These are phyloP conservation scores for Idaea straminata DNA, from an alignment of 2,888 invertebrate species.

Conservation along the genomic window DNA sequence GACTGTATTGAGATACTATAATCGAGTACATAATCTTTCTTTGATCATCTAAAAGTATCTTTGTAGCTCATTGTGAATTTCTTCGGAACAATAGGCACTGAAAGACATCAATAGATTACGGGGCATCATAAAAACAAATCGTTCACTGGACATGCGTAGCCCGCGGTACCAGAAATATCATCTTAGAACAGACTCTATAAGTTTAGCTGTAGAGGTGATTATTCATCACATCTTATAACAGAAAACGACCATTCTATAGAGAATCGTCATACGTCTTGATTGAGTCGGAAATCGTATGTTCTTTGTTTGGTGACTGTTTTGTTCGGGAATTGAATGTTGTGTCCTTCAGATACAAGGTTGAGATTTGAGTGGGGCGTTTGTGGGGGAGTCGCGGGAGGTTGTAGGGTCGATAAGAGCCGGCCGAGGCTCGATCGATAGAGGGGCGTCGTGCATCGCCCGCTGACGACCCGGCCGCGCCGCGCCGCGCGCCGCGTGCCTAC, in stretches of 20 bases:
- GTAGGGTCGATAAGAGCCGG: constrained; percentile 67
- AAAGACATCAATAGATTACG: not conserved
- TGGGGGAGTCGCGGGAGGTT: constrained; percentile 44
- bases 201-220: constrained; percentile 65
- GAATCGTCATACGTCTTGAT: constrained; percentile 57
- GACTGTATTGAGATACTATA: not conserved
- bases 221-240: constrained; percentile 55
- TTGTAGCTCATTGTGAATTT: not conserved
- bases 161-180: constrained; percentile 50
- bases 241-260: constrained; percentile 50
- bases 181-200: constrained; percentile 45
- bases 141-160: constrained; percentile 72
- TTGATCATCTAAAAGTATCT: not conserved
- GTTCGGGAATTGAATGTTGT: constrained; percentile 43
- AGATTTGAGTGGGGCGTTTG: constrained; percentile 49
- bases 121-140: constrained; percentile 54
- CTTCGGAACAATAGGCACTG: constrained; percentile 8
- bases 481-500: constrained; percentile 53
- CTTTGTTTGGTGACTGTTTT: constrained; percentile 29
- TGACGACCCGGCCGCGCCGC: constrained; percentile 36
- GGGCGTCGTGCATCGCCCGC: constrained; percentile 36
- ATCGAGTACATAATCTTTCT: no score
- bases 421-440: constrained; percentile 69
- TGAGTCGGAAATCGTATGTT: constrained; percentile 63
- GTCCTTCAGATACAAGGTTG: constrained; percentile 53